Conservation (phyloP, 2,888 invertebrate genomes). For the Scrobipalpa atriplicella region DNA sequence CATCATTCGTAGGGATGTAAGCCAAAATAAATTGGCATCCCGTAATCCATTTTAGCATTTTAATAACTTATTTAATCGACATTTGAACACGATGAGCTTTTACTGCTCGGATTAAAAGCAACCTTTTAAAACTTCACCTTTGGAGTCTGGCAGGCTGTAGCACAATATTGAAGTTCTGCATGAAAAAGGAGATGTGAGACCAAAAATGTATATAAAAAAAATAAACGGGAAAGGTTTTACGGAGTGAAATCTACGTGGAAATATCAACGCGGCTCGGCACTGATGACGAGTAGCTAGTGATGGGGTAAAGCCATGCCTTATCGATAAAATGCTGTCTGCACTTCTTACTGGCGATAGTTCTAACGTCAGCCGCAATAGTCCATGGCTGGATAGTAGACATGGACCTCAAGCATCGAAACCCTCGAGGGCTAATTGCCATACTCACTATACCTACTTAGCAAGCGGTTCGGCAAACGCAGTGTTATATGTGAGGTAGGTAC, state of each 20-base stretch:
- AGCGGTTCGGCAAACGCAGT: too few relatives aligned
- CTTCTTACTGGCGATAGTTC: too few relatives aligned
- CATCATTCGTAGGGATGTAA: too few relatives aligned
- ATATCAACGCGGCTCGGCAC: constrained; percentile 77
- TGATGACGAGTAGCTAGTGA: constrained; percentile 77
- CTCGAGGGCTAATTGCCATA: too few relatives aligned
- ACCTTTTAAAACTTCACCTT: constrained; percentile 31
- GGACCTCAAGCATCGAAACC: too few relatives aligned
- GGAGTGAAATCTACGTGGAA: constrained; percentile 81
- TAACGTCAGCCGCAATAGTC: too few relatives aligned
- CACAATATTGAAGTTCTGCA: constrained; percentile 56
- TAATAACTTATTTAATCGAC: background rate
- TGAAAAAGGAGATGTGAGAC: constrained; percentile 70
- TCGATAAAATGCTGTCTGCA: background rate
- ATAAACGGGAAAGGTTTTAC: constrained; percentile 78
- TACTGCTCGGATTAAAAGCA: background rate
- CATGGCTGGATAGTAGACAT: too few relatives aligned
- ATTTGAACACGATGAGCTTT: background rate
- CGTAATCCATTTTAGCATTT: background rate
- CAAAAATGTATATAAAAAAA: constrained; percentile 70
- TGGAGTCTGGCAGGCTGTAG: constrained; percentile 46
- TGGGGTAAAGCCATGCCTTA: constrained; percentile 36
- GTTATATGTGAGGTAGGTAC: too few relatives aligned
- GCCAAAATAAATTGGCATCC: background rate
- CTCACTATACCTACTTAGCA: too few relatives aligned